Base-by-base conservation (phyloP, 2,888 invertebrate species). In the Monopis laevigella region DNA sequence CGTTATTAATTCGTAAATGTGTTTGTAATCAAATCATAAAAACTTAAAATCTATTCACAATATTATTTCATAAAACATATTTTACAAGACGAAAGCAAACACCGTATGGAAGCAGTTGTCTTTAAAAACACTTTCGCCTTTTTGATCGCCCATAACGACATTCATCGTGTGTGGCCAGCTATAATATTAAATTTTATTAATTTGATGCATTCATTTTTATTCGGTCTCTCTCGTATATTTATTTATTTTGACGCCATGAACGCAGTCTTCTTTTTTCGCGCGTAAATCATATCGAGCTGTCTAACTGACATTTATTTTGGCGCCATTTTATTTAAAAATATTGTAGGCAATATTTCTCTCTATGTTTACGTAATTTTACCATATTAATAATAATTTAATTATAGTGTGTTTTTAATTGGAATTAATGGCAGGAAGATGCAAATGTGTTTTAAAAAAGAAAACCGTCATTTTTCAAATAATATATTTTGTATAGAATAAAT, bases 251-350 rank as follows among this genome's bases (percentile, higher is more conserved):
- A 41, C 45, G 49, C 32, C 49, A 42, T 45, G 13, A 46, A 47
- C 55, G n/a, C n/a, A n/a, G n/a, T n/a, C n/a, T 21, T 21, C 8
- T 21, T 5, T 8, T 21, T 59, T 56, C 58, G 54, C 48, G 55
- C 24, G 63, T 70, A 65, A 65, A 69, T 71, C 69, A 68, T 61
- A 56, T 7, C 43, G 39, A 45, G 51, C 62, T 62, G 70, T 68
- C 65, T 59, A 41, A 52, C 52, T 59, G 63, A 69, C 70, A 68
- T 66, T 51, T 51, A 63, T 65, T 69, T 69, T 65, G 69, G 70
- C 69, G 69, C 65, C 67, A 65, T 32, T 14, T 32, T 8, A 21
- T 7, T 7, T 21, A 7, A 21, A 21, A 21, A 21, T 8, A 7
- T 21, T 21, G 5, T 7, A 21, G 5, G 5, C 8, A 21, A 21